phyloP scores from a whole-genome alignment of 30 jellyfish, hydroid and myxozoan species.

The Pseudorhiza aurosa region DNA sequence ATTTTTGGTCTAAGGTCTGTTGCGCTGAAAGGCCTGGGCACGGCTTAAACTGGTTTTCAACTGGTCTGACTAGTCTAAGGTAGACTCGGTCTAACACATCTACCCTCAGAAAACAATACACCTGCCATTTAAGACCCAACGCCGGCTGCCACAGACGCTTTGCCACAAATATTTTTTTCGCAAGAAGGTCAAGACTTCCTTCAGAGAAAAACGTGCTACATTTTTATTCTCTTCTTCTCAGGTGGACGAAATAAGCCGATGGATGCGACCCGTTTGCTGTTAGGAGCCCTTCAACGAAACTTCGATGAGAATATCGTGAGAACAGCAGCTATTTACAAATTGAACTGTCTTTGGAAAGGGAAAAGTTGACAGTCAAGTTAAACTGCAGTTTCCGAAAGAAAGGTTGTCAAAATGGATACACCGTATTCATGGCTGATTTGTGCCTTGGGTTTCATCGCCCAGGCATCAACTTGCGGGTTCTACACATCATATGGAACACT shows the following conservation, averaged over 20 bases:
- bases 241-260: constrained; percentile 45
- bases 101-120: not conserved
- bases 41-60: not conserved
- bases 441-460: constrained; percentile 67
- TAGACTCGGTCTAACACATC: constrained; percentile 42
- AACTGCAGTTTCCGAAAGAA: not conserved
- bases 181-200: not conserved
- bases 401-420: constrained; percentile 32
- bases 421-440: constrained; percentile 76
- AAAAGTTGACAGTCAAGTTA: constrained; percentile 15
- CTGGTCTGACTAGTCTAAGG: constrained; percentile 58
- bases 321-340: not conserved
- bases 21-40: not conserved
- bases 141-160: constrained; percentile 3
- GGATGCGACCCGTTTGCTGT: constrained; percentile 12
- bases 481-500: constrained; percentile 82
- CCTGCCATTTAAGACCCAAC: not conserved
- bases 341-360: constrained; percentile 14
- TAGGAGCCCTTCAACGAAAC: constrained; percentile 2
- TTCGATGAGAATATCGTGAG: constrained; percentile 13
- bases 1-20: constrained; percentile 9
- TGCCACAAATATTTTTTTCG: not conserved
- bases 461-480: constrained; percentile 85
- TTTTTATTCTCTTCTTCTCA: not conserved
- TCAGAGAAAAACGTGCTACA: too few relatives aligned